phyloP scores from a whole-genome alignment of 2,113 vertebrate genomes.

The Struthidea cinerea region DNA sequence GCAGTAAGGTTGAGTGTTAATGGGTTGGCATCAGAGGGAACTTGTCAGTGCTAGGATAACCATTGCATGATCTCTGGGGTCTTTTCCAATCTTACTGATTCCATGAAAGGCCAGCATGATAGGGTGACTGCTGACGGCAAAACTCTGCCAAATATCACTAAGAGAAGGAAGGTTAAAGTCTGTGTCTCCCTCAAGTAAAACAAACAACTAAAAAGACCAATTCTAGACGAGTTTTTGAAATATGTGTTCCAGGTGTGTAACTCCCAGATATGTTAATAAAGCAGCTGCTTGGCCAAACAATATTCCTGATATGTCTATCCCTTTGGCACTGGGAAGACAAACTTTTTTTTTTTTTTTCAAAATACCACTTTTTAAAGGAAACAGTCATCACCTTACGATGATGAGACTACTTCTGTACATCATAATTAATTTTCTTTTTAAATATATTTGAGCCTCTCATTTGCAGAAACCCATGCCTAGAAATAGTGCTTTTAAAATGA shows the following conservation, averaged over 20 bases:
- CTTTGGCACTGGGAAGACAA: not conserved
- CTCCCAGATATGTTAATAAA: not conserved
- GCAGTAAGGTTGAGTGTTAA: not conserved
- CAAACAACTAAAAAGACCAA: not conserved
- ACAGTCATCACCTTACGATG: slow-evolving; percentile 2
- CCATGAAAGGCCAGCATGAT: not conserved
- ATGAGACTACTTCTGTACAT: slow-evolving; percentile 24
- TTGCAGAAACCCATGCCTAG: slow-evolving; percentile 50
- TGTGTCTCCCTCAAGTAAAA: not conserved
- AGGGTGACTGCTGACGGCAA: not conserved
- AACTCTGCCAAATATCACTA: not conserved
- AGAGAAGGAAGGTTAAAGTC: not conserved
- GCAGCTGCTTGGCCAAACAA: not conserved
- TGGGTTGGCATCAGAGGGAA: not conserved
- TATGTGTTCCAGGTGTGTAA: not conserved
- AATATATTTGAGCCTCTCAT: slow-evolving; percentile 51
- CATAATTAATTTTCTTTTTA: slow-evolving; percentile 57
- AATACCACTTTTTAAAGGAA: slow-evolving; percentile 27
- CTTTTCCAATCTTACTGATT: not conserved
- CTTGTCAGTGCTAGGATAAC: not conserved
- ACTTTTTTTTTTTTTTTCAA: not conserved
- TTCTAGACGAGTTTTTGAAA: not conserved
- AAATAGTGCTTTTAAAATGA: slow-evolving; percentile 60
- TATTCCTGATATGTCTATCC: not conserved
- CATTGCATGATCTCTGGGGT: not conserved